Base-by-base conservation (phyloP, 92 coral and sea anemone species). In the Porites rus region DNA sequence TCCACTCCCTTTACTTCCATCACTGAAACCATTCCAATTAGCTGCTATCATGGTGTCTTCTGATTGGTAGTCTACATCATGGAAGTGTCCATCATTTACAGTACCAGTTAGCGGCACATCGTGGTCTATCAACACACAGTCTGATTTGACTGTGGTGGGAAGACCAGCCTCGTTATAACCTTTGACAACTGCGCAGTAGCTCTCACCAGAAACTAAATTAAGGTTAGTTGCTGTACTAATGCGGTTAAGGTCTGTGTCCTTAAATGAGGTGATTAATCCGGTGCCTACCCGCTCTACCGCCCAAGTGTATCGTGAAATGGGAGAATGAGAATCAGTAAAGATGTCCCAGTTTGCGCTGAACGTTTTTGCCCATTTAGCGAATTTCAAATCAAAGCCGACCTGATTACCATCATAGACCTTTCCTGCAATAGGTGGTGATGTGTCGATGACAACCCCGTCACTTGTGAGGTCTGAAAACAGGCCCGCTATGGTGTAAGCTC, bases 111-210 rank as follows among this genome's bases (percentile, higher is more conserved):
- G 94, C 7, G 99, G 99, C 38, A 94, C 83, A 69, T 95, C 96
- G 51, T 91, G 98, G 86, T 97, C 99, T 50, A 97, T 95, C 51
- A 95, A 90, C 51, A 97, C 93, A 71, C 99, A 97, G 90, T 97
- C 88, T 24, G 98, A 97, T 1, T 84, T 76, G 58, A 90, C 92
- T 79, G 95, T 96, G 25, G 88, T 61, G 76, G 72, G 86, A 51
- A 97, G 90, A 7, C 97, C 93, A 38, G 98, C 98, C 67, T 92
- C 92, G 77, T 95, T 97, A 79, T 93, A 92, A 16, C 99, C 95
- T 82, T 87, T 82, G 46, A 97, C 97, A 7, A 97, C 90, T 17
- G 99, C 99, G 72, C 99, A 97, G 81, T 95, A 97, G 67, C 91
- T 79, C 28, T 91, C 76, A 18, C 96, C 95, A 18, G 99, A 95